Conservation (phyloP, 2,888 invertebrate genomes). For the Zelleria hepariella region DNA sequence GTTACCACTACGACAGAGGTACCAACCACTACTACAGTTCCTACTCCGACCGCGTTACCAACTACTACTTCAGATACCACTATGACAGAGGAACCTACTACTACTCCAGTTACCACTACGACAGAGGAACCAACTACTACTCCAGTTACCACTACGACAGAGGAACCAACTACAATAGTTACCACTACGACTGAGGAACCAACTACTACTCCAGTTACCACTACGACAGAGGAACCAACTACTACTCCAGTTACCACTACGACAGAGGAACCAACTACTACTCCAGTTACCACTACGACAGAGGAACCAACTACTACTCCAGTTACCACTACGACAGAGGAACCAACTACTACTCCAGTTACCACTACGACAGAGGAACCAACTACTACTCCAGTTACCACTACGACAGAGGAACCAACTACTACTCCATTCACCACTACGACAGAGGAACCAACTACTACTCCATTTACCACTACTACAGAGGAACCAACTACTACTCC, state of each 20-base stretch:
- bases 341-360: background rate
- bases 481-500: background rate
- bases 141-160: background rate
- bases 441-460: background rate
- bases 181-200: too few species aligned
- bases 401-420: background rate
- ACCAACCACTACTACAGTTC: background rate
- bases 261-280: too few species aligned
- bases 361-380: background rate
- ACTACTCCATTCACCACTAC: background rate
- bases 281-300: background rate
- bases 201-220: background rate
- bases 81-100: background rate
- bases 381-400: background rate
- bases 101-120: background rate
- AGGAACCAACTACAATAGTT: background rate
- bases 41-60: too few species aligned
- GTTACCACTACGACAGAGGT: background rate
- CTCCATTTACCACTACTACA: background rate
- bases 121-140: background rate
- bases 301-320: too few species aligned
- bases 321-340: background rate
- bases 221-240: background rate
- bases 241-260: too few species aligned
- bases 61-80: background rate